Evolutionary conservation across 2,797 vertebrate genomes (phyloP), one percentile per base, ranked within the genome.

Genomic region (Odontamblyopus rebecca): DNA sequence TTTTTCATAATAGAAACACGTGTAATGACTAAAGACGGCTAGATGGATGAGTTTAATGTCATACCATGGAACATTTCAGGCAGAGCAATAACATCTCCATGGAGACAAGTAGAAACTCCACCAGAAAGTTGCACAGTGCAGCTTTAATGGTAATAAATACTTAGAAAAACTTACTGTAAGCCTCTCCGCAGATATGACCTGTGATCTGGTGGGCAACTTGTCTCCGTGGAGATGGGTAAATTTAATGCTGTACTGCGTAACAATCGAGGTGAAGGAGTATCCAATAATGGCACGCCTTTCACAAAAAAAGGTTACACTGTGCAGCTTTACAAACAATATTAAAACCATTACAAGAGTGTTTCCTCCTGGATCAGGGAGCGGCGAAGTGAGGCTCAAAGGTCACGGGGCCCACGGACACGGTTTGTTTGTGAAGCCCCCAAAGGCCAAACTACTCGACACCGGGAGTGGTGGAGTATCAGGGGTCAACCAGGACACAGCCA

Each of bases 401-500:
- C 38, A 16, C 23, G 23, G 30, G 61, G 61, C 61, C 32, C 29
- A 38, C 18, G 16, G 38, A 64, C 38, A 23, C 32, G 6, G 30
- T 62, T 62, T 44, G 35, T 63, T 44, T 44, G 62, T 9, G 44
- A 44, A 64, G 48, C 23, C n/a, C 12, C 38, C 38, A 64, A 44
- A 64, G 62, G 62, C 38, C 35, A 44, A 41, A 64, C 62, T 26
- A n/a, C 62, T 64, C 62, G 30, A 64, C 62, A 44, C 23, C 62
- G 4, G 35, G 35, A 41, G n/a, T 16, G 12, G 6, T 2, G 23
- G 9, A 0, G 23, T 15, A n/a, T 15, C 38, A 44, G n/a, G 15
- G 61, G 60, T 61, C 60, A 35, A 5, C 27, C 30, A 30, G 27
- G 29, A 35, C 32, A 35, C 18, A 4, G 18, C 0, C 32, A 18